A percentile compares a stretch with the other conserved stretches of the same genome.
Conservation (phyloP, 1,140 invertebrate genomes). For the Macrosteles quadrilineatus region DNA sequence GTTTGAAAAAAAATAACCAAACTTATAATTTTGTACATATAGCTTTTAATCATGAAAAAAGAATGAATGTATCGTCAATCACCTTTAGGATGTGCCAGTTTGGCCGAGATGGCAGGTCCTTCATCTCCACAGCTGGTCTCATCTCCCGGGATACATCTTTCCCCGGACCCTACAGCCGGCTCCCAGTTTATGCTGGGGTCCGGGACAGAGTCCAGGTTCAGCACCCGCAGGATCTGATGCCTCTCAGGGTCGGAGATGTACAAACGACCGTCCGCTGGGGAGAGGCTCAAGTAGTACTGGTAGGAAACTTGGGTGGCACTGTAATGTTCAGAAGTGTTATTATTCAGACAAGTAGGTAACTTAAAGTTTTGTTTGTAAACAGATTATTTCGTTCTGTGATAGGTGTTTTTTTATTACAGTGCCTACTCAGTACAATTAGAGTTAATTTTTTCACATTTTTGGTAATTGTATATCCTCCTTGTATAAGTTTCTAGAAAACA, state of each 20-base stretch:
- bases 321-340: conserved; percentile 51
- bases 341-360: no score
- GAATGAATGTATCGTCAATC: no score
- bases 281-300: conserved; percentile 93
- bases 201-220: conserved; percentile 72
- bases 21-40: no score
- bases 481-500: no score
- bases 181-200: conserved; percentile 86
- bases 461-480: no score
- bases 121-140: conserved; percentile 90
- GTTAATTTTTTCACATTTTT: no score
- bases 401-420: no score
- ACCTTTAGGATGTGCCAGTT: conserved; percentile 96
- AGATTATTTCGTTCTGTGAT: no score
- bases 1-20: no score
- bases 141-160: conserved; percentile 93
- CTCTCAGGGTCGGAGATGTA: conserved; percentile 96
- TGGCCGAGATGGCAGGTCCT: conserved; percentile 83
- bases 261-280: conserved; percentile 90
- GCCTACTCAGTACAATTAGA: no score
- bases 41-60: no score
- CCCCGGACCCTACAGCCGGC: conserved; percentile 89
- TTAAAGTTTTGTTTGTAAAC: no score
- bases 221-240: conserved; percentile 79
- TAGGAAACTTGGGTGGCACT: conserved; percentile 91